A percentile compares a stretch with the other conserved stretches of the same genome.
phyloP scores from a whole-genome alignment of 2,113 vertebrate genomes.

The Ovibos moschatus region DNA sequence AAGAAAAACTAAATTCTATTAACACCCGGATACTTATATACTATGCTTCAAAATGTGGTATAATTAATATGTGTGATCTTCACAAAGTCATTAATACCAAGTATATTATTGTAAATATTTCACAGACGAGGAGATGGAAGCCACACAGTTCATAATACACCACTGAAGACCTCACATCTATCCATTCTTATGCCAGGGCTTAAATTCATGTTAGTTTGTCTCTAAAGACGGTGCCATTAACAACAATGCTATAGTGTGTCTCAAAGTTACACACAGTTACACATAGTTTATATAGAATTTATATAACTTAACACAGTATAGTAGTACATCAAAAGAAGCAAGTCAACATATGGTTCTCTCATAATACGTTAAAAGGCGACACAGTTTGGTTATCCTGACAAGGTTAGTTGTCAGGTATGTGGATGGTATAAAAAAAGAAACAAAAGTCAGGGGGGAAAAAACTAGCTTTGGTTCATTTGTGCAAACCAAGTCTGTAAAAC shows the following conservation, averaged over 20 bases:
- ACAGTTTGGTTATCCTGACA: not conserved
- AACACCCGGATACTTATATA: not conserved
- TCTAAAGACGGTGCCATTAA: not conserved
- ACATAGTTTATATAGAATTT: not conserved
- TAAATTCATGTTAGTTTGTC: not conserved
- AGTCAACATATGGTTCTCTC: not conserved
- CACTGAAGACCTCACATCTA: not conserved
- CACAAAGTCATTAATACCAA: not conserved
- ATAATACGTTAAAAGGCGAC: not conserved
- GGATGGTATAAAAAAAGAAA: not conserved
- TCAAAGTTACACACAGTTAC: not conserved
- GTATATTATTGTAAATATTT: not conserved
- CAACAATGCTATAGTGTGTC: fast-evolving
- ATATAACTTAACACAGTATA: not conserved
- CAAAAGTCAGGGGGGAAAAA: not conserved
- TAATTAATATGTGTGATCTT: not conserved
- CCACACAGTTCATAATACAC: not conserved
- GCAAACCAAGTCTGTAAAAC: not conserved
- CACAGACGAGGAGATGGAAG: not conserved
- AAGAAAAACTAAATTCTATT: not conserved
- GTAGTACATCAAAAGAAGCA: not conserved
- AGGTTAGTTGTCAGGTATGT: not conserved
- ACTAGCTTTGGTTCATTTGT: not conserved
- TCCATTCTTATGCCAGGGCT: not conserved
- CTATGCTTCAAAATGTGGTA: not conserved